Percentiles rank a stretch among this genome's conserved stretches.
These are phyloP conservation scores for Oryctolagus cuniculus DNA, from an alignment of 2,113 vertebrate species.

Conservation along the genomic window mOryCun1.1 NC_091434.1:132843501-132844000, in stretches of 20 bases:
- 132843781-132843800: not conserved
- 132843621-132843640: not conserved
- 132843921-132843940: not conserved
- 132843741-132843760: not conserved
- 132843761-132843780: not conserved
- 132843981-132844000: not conserved
- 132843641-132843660: not conserved
- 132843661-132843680: not conserved
- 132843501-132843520: too few relatives aligned
- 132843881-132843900: conserved; percentile 16
- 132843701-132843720: not conserved
- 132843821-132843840: conserved; percentile 37
- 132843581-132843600: too few relatives aligned
- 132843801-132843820: not conserved
- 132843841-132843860: not conserved
- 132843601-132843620: too few relatives aligned
- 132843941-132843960: not conserved
- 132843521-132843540: too few relatives aligned
- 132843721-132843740: not conserved
- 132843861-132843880: not conserved
- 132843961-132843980: not conserved
- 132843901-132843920: not conserved
- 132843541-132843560: too few relatives aligned
- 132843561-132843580: too few relatives aligned
- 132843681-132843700: not conserved